Evolutionary conservation across 2,797 vertebrate genomes (phyloP), one percentile per base, ranked within the genome.

Genomic region (Neosilurus hyrtlii): DNA sequence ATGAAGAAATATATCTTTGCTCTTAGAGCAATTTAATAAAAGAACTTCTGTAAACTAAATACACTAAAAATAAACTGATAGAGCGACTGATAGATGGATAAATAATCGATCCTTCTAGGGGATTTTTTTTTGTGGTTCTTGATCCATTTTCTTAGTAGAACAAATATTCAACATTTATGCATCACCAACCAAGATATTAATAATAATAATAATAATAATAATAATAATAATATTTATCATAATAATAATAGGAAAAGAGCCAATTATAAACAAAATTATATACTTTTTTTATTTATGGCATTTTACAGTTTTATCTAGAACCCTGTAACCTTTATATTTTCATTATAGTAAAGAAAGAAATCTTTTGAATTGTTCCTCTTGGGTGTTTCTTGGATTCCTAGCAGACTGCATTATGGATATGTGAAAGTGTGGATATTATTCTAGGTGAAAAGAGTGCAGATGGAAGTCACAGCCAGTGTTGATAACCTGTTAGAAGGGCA

Each of bases 401-500:
- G 16, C 20, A 51, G 35, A 57, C 9, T 35, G 54, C 18, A 57
- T 6, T 51, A 9, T 24, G 14, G 30, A 30, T 30, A 43, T 73
- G 24, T 56, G 10, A n/a, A n/a, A 16, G 74, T n/a, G 30, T 43
- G 74, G n/a, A 61, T 43, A 22, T 75, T 61, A 59, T 37, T 61
- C 11, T 61, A 9, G 30, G 8, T 7, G 3, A 16, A 49, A 75
- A 49, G 22, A 62, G 35, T 77, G 30, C 35, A 77, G 2, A 73
- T 73, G n/a, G 9, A 26, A 73, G 52, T 73, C 49, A 59, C 56
- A 76, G 73, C 35, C 16, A 54, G 57, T 57, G 54, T 75, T 57
- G 59, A 30, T 73, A 56, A 14, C n/a, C 9, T n/a, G 72, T 56
- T 74, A 56, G 16, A 57, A 35, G 26, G n/a, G 74, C 57, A 49